Base-by-base conservation (phyloP, 2,113 vertebrate genomes). In the Platichthys flesus region DNA sequence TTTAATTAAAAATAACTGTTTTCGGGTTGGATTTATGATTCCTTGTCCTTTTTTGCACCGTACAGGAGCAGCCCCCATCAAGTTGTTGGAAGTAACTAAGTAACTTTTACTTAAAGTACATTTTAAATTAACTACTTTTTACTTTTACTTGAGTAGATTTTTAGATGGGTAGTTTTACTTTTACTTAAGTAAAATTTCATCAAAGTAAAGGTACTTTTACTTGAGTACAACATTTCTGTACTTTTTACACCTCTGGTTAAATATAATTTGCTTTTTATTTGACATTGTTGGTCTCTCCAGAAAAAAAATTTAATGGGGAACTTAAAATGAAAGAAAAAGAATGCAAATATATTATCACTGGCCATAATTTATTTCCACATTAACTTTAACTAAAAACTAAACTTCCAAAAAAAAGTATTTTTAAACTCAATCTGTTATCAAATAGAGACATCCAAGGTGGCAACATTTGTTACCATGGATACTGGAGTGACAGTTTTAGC, bases 211-310 rank as follows among this genome's bases (percentile, higher is more conserved):
- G 2, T 26, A 26, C 26, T 26, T 26, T 26, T 26, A 26, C 26
- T 26, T 26, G 26, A 26, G 26, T 26, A 26, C 26, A 26, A 26
- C 3, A 26, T 26, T 26, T 26, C 26, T 3, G 26, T 26, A 26
- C 26, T 26, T 26, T 26, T 26, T 26, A 26, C 26, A 26, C 26
- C 26, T 26, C 26, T 26, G 26, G n/a, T n/a, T n/a, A n/a, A 54
- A 52, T 60, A 63, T 28, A 58, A 84, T 69, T 62, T 15, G 51
- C 70, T 76, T 68, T 35, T 18, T 23, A 52, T 42, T 16, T 65
- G 47, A 56, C 42, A 65, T 31, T 59, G 42, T 31, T 56, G 57
- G 47, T 55, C 24, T 56, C 13, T 57, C 40, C 21, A 42, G 1
- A 10, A 14, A 57, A 42, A 21, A 31, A 45, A 55, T 54, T 8